Percentiles rank a stretch among this genome's conserved stretches.
Evolutionary conservation across 2,113 vertebrate species (phyloP).

Genomic region (Heterochromis multidens): DNA sequence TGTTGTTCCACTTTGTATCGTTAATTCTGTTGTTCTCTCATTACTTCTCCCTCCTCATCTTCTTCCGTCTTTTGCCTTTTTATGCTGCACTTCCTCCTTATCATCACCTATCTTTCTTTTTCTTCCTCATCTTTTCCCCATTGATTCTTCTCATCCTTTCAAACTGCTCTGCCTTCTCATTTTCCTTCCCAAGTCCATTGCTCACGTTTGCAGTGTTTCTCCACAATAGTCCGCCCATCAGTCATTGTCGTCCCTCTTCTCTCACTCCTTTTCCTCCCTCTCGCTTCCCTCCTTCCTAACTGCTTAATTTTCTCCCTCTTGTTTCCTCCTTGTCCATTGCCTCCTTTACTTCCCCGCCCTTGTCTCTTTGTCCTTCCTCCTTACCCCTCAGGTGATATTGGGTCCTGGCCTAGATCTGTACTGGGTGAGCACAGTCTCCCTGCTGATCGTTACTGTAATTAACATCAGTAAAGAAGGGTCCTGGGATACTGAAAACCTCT

Average conservation of each 20-base stretch:
- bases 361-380: not conserved
- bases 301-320: not conserved
- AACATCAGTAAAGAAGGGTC: constrained; percentile 37
- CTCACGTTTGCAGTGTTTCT: not conserved
- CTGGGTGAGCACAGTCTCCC: constrained; percentile 9
- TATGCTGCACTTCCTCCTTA: not conserved
- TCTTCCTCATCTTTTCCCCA: not conserved
- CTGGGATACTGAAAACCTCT: constrained; percentile 47
- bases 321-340: not conserved
- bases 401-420: constrained; percentile 2
- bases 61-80: not conserved
- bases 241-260: not conserved
- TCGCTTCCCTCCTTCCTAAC: not conserved
- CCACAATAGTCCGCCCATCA: not conserved
- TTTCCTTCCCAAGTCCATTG: not conserved
- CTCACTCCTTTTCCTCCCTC: not conserved
- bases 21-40: not conserved
- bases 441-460: constrained; percentile 54
- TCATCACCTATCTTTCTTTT: too few relatives aligned
- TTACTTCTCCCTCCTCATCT: not conserved
- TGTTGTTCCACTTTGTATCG: not conserved
- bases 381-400: constrained; percentile 16
- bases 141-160: not conserved
- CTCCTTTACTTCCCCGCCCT: not conserved
- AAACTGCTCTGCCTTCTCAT: not conserved